Evolutionary conservation across 2,797 vertebrate species (phyloP).

Genomic region (Malacoraja senta): DNA sequence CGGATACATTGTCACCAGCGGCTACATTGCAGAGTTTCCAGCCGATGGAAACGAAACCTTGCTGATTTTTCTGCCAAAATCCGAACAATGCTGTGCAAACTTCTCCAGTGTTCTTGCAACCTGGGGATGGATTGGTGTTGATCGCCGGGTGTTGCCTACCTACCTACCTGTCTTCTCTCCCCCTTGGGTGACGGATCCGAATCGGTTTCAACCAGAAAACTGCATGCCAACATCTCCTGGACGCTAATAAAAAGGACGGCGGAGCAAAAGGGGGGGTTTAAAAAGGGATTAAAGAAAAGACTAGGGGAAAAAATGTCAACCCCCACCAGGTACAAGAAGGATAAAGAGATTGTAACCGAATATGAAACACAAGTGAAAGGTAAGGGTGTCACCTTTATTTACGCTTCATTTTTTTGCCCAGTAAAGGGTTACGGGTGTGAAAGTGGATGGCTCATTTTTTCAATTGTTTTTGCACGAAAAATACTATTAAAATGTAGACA

Average conservation of each 20-base stretch:
- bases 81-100: conserved; percentile 7
- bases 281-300: not conserved
- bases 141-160: not conserved
- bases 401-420: not conserved
- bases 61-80: no score
- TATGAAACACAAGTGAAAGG: conserved; percentile 98
- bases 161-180: conserved; percentile 44
- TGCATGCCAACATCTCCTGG: not conserved
- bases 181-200: conserved; percentile 43
- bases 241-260: not conserved
- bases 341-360: conserved; percentile 94
- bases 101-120: not conserved
- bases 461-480: not conserved
- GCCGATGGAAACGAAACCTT: not conserved
- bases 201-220: not conserved
- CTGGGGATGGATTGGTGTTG: not conserved
- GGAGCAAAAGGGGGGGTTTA: not conserved
- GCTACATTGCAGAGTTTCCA: not conserved
- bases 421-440: not conserved
- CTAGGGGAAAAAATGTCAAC: conserved; percentile 73
- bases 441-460: not conserved
- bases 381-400: conserved; percentile 49
- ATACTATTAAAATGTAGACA: not conserved
- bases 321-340: conserved; percentile 87
- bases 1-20: not conserved